A percentile compares a stretch with the other conserved stretches of the same genome.
Conservation (phyloP, 1,140 invertebrate genomes). For the Pseudomyrmex flavicornis region DNA sequence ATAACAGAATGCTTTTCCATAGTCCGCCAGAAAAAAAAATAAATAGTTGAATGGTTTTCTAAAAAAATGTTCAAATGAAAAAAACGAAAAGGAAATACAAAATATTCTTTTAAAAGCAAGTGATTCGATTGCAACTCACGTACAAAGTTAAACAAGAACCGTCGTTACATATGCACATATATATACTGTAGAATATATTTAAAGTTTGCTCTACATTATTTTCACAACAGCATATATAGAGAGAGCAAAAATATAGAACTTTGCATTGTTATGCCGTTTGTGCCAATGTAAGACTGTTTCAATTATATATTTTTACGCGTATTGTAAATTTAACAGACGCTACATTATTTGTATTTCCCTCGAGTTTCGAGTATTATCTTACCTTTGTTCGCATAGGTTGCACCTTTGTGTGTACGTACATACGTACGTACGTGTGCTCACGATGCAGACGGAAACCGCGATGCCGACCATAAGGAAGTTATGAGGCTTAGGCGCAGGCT, state of each 20-base stretch:
- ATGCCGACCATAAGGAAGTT: slow-evolving; percentile 29
- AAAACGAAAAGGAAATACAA: not conserved
- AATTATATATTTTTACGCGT: slow-evolving; percentile 58
- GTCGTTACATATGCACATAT: not conserved
- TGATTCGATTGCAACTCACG: not conserved
- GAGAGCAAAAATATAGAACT: not conserved
- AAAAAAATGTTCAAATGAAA: too few species aligned
- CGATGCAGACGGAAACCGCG: slow-evolving; percentile 2
- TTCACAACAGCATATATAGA: not conserved
- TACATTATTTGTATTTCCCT: slow-evolving; percentile 48
- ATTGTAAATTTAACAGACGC: slow-evolving; percentile 52
- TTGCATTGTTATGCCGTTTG: slow-evolving; percentile 13
- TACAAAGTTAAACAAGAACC: not conserved
- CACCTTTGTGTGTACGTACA: not conserved
- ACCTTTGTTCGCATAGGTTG: not conserved
- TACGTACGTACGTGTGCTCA: not conserved
- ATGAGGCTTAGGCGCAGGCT: slow-evolving; percentile 49
- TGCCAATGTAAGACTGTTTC: slow-evolving; percentile 43
- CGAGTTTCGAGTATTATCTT: slow-evolving; percentile 31
- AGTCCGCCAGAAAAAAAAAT: not conserved
- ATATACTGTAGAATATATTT: not conserved
- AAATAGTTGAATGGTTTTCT: too few species aligned
- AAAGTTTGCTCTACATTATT: slow-evolving; percentile 16
- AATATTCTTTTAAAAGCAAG: not conserved
- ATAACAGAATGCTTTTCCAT: not conserved